phyloP scores from a whole-genome alignment of 1,140 invertebrate species.

The Euwallacea similis region DNA sequence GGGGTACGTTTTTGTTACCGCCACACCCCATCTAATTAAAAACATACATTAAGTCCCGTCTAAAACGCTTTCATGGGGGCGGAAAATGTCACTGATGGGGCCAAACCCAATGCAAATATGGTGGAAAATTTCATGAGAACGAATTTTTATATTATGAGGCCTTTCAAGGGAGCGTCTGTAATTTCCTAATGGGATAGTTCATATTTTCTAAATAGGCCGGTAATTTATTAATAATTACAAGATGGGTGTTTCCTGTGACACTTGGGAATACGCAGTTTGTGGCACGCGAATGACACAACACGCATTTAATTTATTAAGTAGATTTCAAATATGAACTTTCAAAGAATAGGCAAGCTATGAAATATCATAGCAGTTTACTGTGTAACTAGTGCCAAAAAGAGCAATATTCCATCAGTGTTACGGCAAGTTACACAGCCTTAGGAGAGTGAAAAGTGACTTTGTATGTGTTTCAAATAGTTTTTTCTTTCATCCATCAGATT shows the following conservation, averaged over 20 bases:
- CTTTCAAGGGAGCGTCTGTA: slow-evolving; percentile 3
- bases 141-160: slow-evolving; percentile 13
- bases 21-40: slow-evolving; percentile 26
- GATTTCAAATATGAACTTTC: too few species aligned
- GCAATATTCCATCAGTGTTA: too few species aligned
- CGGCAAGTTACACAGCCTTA: too few species aligned
- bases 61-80: slow-evolving; percentile 8
- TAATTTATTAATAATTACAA: slow-evolving; percentile 1
- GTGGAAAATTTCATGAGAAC: slow-evolving; percentile 1
- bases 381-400: too few species aligned
- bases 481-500: too few species aligned
- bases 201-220: background rate
- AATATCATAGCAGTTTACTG: too few species aligned
- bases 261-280: background rate
- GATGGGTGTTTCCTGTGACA: background rate
- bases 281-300: too few species aligned
- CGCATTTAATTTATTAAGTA: too few species aligned
- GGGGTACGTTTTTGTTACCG: slow-evolving; percentile 12
- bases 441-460: too few species aligned
- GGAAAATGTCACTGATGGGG: slow-evolving; percentile 15
- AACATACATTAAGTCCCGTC: slow-evolving; percentile 25
- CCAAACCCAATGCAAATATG: slow-evolving; percentile 26
- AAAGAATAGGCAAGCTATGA: too few species aligned
- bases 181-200: slow-evolving; percentile 19
- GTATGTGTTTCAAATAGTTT: too few species aligned